These are phyloP conservation scores for Dryobota labecula DNA, from an alignment of 2,888 invertebrate genomes.

Conservation along the genomic window DNA sequence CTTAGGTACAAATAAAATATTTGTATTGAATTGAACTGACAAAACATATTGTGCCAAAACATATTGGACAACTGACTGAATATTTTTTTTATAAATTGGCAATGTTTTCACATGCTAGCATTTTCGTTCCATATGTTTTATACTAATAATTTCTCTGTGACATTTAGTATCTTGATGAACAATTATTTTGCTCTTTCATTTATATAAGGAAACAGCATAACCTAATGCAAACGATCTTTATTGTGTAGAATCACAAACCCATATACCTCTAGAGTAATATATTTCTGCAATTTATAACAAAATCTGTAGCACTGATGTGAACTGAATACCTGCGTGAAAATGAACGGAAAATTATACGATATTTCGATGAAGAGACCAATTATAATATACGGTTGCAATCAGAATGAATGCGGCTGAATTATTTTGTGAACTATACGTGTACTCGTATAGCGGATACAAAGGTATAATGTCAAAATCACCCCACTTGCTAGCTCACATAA, in stretches of 20 bases:
- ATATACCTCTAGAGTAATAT: neutral
- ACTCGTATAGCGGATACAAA: no score
- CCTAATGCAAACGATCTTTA: neutral
- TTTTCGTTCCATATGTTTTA: no score
- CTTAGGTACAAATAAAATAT: no score
- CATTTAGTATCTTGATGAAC: neutral
- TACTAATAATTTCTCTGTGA: neutral
- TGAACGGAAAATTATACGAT: slow-evolving; percentile 8
- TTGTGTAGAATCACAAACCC: neutral
- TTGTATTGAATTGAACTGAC: no score
- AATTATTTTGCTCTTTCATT: neutral
- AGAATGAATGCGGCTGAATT: neutral
- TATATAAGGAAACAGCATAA: no score
- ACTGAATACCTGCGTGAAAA: slow-evolving; percentile 1
- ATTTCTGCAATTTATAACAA: slow-evolving; percentile 3
- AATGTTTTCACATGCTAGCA: no score
- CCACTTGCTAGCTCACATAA: no score
- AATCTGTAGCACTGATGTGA: neutral
- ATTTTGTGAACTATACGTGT: neutral
- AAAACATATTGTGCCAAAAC: no score
- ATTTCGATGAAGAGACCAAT: neutral
- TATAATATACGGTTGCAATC: neutral
- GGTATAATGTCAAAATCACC: no score
- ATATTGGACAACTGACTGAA: no score
- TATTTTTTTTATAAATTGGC: no score